phyloP scores from a whole-genome alignment of 92 coral and sea anemone species.

The Zoanthus gigantus region DNA sequence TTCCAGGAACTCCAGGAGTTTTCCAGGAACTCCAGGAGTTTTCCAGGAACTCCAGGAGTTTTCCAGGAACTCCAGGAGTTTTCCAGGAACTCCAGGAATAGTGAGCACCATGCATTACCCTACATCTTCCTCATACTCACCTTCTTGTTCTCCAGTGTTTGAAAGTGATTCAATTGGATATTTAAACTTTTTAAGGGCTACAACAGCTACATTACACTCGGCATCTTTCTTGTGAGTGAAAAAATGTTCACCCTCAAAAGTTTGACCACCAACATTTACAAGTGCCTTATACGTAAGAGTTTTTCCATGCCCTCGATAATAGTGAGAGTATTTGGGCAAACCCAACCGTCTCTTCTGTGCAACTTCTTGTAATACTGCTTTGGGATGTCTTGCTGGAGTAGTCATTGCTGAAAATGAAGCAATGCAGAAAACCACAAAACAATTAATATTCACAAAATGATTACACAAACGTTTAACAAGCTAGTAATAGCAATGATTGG shows the following conservation, averaged over 20 bases:
- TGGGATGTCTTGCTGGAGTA: background rate
- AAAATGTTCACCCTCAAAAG: background rate
- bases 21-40: too few relatives aligned
- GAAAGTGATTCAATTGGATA: background rate
- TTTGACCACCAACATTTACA: background rate
- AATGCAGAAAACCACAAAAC: too few relatives aligned
- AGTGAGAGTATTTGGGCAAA: conserved; percentile 9
- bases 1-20: too few relatives aligned
- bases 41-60: too few relatives aligned
- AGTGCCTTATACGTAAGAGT: background rate
- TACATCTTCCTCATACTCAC: background rate
- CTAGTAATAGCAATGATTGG: too few relatives aligned
- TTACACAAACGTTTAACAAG: too few relatives aligned
- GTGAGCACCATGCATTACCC: too few relatives aligned
- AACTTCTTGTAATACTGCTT: conserved; percentile 9
- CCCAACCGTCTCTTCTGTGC: conserved; percentile 6
- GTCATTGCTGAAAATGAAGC: background rate
- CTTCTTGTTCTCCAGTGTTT: background rate
- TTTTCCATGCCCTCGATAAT: conserved; percentile 4
- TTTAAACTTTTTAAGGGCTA: background rate
- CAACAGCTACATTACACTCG: background rate
- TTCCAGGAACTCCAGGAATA: too few relatives aligned
- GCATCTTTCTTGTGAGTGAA: conserved; percentile 13
- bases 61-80: too few relatives aligned
- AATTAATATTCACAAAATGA: too few relatives aligned